Base-by-base conservation (phyloP, 92 coral and sea anemone genomes). In the Bergia puertoricense region DNA sequence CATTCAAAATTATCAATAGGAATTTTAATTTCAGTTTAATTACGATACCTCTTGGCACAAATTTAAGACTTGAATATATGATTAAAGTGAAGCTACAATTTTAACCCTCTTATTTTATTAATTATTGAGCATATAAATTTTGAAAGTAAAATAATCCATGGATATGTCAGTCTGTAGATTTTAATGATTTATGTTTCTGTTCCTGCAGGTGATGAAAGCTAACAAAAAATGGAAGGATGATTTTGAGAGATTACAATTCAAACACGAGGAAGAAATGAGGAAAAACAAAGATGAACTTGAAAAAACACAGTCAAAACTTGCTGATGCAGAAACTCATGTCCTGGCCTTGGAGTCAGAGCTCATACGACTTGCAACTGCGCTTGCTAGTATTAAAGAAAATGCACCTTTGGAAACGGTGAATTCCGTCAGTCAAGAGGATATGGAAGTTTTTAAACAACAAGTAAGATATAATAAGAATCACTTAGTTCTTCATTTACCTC, bases 201-300 rank as follows among this genome's bases (percentile, higher is more conserved):
- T 45, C n/a, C 11, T 67, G 23, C 44, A 95, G 98, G 98, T 93
- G 57, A 91, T 95, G 88, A 89, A 89, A 85, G 92, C 91, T 37
- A 96, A 96, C 85, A 90, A 89, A 80, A 95, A 92, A 85, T 96
- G 98, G 99, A 93, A 95, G 86, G 92, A 84, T 79, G 99, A 96
- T 38, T 96, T 93, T 46, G 94, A 93, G 36, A 86, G 89, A 85
- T 56, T 96, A 22, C 90, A 90, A 86, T 79, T 79, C 79, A 92
- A 92, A 89, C 90, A 88, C 57, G 93, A 93, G 76, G 91, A 92
- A 20, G 95, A 96, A 77, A 91, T 88, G 43, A 89, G 82, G 83
- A 65, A 81, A 54, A 86, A 91, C 39, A 93, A 93, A 88, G 90
- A 91, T 9, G 98, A 97, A 86, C 85, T 93, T 67, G 92, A 91